A percentile compares a stretch with the other conserved stretches of the same genome.
These are phyloP conservation scores for Psittacula derbiana DNA, from an alignment of 2,797 vertebrate genomes.

Conservation along the genomic window DNA sequence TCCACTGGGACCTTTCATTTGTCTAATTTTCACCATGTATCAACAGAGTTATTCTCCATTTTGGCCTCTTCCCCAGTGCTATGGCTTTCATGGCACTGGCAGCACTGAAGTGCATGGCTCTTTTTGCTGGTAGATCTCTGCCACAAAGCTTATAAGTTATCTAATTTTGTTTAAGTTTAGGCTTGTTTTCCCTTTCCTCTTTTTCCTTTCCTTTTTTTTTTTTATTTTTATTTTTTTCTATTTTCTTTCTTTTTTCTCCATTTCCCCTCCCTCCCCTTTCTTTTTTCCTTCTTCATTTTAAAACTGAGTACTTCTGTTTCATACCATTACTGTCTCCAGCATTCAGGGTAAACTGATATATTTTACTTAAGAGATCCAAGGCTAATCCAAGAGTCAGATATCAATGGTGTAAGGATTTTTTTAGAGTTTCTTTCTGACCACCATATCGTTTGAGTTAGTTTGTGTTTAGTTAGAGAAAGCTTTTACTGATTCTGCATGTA, in stretches of 20 bases:
- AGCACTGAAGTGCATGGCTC: not conserved
- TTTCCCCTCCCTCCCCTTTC: too few species aligned
- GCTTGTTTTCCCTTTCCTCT: not conserved
- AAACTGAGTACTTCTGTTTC: not conserved
- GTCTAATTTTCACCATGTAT: not conserved
- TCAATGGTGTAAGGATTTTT: not conserved
- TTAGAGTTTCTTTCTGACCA: not conserved
- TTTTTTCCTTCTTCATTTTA: not conserved
- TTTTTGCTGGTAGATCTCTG: not conserved
- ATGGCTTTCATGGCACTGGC: not conserved
- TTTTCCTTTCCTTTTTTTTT: not conserved
- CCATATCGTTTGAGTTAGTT: not conserved
- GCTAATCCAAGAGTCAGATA: not conserved
- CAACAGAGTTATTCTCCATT: not conserved
- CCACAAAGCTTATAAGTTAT: not conserved
- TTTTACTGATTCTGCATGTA: not conserved
- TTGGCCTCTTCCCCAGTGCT: not conserved
- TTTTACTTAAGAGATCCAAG: not conserved
- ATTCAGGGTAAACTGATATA: not conserved
- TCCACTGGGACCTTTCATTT: not conserved
- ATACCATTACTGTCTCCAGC: not conserved
- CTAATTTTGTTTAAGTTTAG: not conserved
- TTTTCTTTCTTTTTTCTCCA: fast-evolving
- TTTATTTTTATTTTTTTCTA: not conserved
- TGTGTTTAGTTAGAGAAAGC: not conserved